Evolutionary conservation across 2,888 invertebrate species (phyloP), one percentile per base, ranked within the genome.

Genomic region (Cecidostiba fungosa): DNA sequence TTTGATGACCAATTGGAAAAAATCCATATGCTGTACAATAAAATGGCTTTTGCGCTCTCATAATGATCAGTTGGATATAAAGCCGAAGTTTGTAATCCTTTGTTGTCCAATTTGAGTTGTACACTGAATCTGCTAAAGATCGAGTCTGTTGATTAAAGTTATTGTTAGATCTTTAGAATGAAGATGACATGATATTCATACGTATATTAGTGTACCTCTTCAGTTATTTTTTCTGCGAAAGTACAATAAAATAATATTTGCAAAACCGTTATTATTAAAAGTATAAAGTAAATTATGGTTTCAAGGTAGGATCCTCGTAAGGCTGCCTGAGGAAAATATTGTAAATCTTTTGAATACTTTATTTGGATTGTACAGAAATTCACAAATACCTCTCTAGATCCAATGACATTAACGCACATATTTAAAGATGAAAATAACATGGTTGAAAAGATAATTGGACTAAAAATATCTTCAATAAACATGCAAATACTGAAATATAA

Each of bases 221-320:
- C 62, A 3, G 62, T 39, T n/a, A n/a, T n/a, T n/a, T n/a, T n/a
- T n/a, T n/a, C n/a, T n/a, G n/a, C n/a, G n/a, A n/a, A n/a, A n/a
- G 23, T 36, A 26, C 77, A 77, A 39, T 77, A 77, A 62, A 77
- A 77, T 43, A 77, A 23, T 36, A 77, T 59, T 62, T 77, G 77
- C 0, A 77, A 66, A 62, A 77, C 23, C 12, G 43, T 77, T 8
- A 32, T n/a, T 5, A 32, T n/a, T 5, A 77, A 77, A 1, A 77
- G 29, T n/a, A n/a, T n/a, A 0, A 77, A 12, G 39, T 59, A 59
- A 10, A 77, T 36, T n/a, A 3, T 16, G 6, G 59, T 36, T 1
- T 77, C 59, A 3, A 23, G 23, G 39, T 77, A 77, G 16, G 3
- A 12, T 59, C n/a, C 14, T 36, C 59, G 36, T 10, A n/a, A 14